Conservation (phyloP, 2,797 vertebrate genomes). For the Lutjanus campechanus region DNA sequence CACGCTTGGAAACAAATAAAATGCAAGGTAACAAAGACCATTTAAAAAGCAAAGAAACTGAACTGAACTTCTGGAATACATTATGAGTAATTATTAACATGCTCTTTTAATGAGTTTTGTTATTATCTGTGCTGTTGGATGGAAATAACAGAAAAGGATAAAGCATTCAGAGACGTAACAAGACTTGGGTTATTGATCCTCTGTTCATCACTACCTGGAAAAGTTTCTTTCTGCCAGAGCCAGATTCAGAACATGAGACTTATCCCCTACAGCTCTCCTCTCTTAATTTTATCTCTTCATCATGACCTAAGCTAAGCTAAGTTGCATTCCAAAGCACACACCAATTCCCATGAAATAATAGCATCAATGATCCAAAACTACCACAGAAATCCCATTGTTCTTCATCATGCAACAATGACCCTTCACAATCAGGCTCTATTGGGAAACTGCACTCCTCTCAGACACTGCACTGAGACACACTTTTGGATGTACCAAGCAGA, state of each 20-base stretch:
- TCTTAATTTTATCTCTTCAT: conserved; percentile 47
- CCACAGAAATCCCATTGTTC: conserved; percentile 86
- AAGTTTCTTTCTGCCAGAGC: conserved; percentile 46
- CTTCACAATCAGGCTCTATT: conserved; percentile 53
- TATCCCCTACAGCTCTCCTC: conserved; percentile 38
- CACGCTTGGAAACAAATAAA: conserved; percentile 19
- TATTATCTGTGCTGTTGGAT: conserved; percentile 27
- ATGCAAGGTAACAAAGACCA: conserved; percentile 24
- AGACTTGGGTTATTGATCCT: conserved; percentile 31
- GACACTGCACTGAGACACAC: conserved; percentile 31
- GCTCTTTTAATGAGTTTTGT: conserved; percentile 23
- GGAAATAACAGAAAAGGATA: conserved; percentile 7
- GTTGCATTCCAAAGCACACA: conserved; percentile 61
- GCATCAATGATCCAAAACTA: conserved; percentile 59
- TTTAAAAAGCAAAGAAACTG: conserved; percentile 12
- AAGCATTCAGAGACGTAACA: conserved; percentile 5
- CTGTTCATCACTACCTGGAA: conserved; percentile 45
- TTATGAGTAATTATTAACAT: conserved; percentile 47
- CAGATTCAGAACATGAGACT: conserved; percentile 63
- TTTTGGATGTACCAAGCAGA: conserved; percentile 34
- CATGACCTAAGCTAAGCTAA: conserved; percentile 42
- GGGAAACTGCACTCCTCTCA: conserved; percentile 48
- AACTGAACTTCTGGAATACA: conserved; percentile 32
- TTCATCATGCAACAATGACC: conserved; percentile 53
- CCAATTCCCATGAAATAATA: conserved; percentile 65